These are phyloP conservation scores for Bugulina stolonifera DNA, from an alignment of 2,888 invertebrate species.

Conservation along the genomic window DNA sequence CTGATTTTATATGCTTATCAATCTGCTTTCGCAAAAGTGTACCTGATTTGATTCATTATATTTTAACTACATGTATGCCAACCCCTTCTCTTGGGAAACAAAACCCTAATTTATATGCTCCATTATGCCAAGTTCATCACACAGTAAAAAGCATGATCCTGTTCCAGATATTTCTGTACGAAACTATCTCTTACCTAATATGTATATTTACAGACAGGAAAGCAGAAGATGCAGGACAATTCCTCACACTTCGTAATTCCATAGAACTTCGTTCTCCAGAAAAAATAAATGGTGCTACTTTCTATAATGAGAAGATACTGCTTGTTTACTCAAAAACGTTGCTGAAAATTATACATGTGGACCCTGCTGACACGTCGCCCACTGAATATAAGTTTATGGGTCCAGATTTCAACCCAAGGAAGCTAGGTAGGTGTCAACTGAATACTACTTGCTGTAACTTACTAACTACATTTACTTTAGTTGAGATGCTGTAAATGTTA, in stretches of 20 bases:
- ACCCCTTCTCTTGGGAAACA: no score
- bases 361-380: neutral
- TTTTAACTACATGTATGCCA: no score
- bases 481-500: no score
- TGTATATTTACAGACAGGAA: neutral
- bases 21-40: no score
- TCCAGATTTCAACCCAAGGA: neutral
- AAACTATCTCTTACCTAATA: neutral
- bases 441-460: no score
- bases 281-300: constrained; percentile 21
- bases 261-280: neutral
- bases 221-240: neutral
- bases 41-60: no score
- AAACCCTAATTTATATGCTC: no score
- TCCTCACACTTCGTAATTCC: neutral
- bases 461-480: no score
- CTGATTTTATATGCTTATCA: no score
- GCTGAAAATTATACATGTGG: neutral
- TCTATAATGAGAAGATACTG: neutral
- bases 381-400: neutral
- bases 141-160: no score
- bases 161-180: neutral
- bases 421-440: neutral
- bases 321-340: neutral
- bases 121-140: no score